Conservation (phyloP, 37 sponge, comb jelly and placozoan genomes). For the Agelas oroides region DNA sequence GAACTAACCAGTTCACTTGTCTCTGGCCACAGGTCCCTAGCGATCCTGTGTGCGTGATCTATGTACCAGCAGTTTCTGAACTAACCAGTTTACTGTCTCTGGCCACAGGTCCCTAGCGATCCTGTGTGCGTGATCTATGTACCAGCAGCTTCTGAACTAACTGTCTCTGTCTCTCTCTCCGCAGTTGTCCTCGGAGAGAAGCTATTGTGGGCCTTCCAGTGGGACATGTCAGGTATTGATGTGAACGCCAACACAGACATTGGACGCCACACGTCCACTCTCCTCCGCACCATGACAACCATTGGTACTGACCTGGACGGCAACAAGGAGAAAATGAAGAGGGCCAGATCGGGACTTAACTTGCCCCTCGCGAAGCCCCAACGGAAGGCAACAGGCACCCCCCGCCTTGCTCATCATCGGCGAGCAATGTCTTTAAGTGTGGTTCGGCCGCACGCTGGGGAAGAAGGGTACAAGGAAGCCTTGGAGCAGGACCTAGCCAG, state of each 20-base stretch:
- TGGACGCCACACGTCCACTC: constrained; percentile 70
- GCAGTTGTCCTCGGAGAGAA: constrained; percentile 49
- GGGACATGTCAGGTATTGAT: constrained; percentile 80
- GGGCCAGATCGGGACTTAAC: no score
- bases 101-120: no score
- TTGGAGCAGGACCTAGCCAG: constrained; percentile 55
- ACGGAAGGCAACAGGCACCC: not conserved
- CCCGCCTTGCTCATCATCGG: not conserved
- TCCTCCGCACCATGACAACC: constrained; percentile 70
- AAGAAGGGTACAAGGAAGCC: constrained; percentile 16
- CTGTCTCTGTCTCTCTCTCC: no score
- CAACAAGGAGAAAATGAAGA: not conserved
- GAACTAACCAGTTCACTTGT: no score
- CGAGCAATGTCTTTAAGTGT: not conserved
- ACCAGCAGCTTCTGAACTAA: no score
- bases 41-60: no score
- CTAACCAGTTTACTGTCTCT: no score
- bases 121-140: no score
- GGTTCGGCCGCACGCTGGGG: not conserved
- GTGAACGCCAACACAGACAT: constrained; percentile 74
- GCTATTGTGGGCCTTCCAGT: constrained; percentile 58
- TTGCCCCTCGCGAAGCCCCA: not conserved
- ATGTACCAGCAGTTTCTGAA: no score
- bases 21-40: no score
- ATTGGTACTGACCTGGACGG: constrained; percentile 66